Conservation (phyloP, 2,113 vertebrate species). For the Suricata suricatta region DNA sequence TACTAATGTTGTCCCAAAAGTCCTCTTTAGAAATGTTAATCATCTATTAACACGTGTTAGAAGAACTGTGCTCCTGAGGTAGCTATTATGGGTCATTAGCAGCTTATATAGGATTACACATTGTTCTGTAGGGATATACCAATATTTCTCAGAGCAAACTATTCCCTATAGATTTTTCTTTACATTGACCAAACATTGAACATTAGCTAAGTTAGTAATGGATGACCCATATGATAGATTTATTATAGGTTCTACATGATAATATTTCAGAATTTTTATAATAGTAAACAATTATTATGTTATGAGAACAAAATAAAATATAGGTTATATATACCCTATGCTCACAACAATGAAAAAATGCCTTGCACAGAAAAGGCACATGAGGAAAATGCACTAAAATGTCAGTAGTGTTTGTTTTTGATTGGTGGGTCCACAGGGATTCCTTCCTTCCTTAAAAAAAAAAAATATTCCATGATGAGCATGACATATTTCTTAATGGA, state of each 20-base stretch:
- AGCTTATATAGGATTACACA: neutral
- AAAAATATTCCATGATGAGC: neutral
- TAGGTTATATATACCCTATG: neutral
- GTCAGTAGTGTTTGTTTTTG: neutral
- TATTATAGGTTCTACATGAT: neutral
- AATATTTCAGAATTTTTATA: neutral
- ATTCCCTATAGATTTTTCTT: neutral
- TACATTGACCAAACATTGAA: neutral
- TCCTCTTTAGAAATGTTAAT: neutral
- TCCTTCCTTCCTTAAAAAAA: conserved; percentile 32
- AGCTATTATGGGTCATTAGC: conserved; percentile 39
- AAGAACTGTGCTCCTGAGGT: neutral
- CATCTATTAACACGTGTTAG: neutral
- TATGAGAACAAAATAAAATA: neutral
- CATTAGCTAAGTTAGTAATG: neutral
- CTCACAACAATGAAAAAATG: conserved; percentile 6
- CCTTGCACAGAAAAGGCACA: neutral
- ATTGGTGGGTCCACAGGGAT: neutral
- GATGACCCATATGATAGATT: neutral
- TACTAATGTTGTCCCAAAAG: neutral
- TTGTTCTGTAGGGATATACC: neutral
- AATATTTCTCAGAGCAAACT: conserved; percentile 1
- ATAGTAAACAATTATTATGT: neutral
- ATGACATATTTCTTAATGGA: conserved; percentile 35
- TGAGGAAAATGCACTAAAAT: conserved; percentile 44